Evolutionary conservation across 2,888 invertebrate genomes (phyloP).

Genomic region (Perizoma flavofasciatum): DNA sequence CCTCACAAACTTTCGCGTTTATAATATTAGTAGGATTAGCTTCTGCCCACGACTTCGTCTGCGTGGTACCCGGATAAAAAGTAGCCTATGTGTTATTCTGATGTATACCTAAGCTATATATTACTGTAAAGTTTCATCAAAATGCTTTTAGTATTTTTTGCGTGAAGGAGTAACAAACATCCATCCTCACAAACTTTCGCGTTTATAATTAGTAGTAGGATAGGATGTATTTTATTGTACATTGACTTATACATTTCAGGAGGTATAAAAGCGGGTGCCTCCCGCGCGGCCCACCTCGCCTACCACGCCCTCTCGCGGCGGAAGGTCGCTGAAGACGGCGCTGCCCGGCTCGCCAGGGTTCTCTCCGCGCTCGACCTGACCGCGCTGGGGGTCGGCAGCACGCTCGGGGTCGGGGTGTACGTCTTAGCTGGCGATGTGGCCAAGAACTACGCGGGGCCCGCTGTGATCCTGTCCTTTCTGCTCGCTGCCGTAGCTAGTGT

Average conservation of each 20-base stretch:
- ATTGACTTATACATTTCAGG: constrained; percentile 38
- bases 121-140: too few relatives aligned
- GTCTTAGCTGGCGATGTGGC: constrained; percentile 94
- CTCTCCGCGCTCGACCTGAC: constrained; percentile 93
- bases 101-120: too few relatives aligned
- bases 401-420: constrained; percentile 95
- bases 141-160: too few relatives aligned
- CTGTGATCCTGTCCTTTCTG: constrained; percentile 93
- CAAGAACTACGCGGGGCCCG: constrained; percentile 92
- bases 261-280: constrained; percentile 70
- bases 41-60: too few relatives aligned
- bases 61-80: too few relatives aligned
- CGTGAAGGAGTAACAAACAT: too few relatives aligned
- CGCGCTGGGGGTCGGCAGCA: constrained; percentile 91
- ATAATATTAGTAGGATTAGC: too few relatives aligned
- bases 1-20: too few relatives aligned
- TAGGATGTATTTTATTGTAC: too few relatives aligned
- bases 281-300: constrained; percentile 59
- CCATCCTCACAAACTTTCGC: too few relatives aligned
- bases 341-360: constrained; percentile 86
- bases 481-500: constrained; percentile 95
- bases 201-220: too few relatives aligned
- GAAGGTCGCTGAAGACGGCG: constrained; percentile 77
- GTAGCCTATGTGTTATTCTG: too few relatives aligned
- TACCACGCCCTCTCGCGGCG: constrained; percentile 72